These are phyloP conservation scores for Dione juno DNA, from an alignment of 2,888 invertebrate species.

Conservation along the genomic window DNA sequence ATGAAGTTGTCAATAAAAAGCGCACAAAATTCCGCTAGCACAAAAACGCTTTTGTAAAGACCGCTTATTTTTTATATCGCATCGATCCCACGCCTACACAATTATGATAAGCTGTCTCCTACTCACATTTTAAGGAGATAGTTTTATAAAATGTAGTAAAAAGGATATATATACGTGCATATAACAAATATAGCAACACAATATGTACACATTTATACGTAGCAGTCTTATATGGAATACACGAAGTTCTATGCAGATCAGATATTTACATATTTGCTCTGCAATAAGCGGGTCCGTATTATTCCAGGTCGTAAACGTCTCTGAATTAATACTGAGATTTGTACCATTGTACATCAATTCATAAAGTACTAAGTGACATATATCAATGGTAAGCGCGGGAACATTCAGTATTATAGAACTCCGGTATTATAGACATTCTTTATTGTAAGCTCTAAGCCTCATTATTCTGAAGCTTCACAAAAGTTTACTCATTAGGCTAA, in stretches of 20 bases:
- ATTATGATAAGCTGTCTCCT: constrained; percentile 2
- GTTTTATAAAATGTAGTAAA: no score
- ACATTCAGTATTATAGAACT: constrained; percentile 16
- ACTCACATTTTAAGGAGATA: not conserved
- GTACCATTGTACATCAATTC: constrained; percentile 16
- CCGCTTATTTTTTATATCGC: constrained; percentile 52
- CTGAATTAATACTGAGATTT: constrained; percentile 14
- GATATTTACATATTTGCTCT: not conserved
- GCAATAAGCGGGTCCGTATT: constrained; percentile 11
- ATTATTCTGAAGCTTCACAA: constrained; percentile 22
- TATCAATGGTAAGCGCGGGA: constrained; percentile 15
- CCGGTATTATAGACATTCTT: constrained; percentile 14
- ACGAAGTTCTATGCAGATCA: constrained; percentile 1
- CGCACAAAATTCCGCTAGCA: constrained; percentile 58
- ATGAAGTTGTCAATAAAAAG: constrained; percentile 70
- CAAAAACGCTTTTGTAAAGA: constrained; percentile 56
- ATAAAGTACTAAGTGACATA: constrained; percentile 22
- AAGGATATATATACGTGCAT: no score
- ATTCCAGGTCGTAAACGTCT: not conserved
- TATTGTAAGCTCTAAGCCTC: constrained; percentile 21
- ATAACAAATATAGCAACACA: not conserved
- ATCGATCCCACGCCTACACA: constrained; percentile 34
- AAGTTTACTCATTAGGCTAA: constrained; percentile 42
- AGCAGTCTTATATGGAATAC: not conserved
- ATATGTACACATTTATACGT: not conserved